A percentile compares a stretch with the other conserved stretches of the same genome.
These are phyloP conservation scores for Sinella curviseta DNA, from an alignment of 1,140 invertebrate genomes.

Conservation along the genomic window DNA sequence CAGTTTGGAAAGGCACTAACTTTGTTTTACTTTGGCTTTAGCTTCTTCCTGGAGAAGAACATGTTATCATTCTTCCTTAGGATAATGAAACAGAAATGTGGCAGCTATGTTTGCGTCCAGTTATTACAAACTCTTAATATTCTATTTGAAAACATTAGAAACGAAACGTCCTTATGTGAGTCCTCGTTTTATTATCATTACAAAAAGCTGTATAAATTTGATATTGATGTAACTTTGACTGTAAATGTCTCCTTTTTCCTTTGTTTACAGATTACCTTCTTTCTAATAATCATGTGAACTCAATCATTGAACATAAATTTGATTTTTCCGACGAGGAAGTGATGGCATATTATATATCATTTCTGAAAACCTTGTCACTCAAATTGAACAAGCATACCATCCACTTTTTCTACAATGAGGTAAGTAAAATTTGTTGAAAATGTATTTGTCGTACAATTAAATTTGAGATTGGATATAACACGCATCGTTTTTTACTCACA, in stretches of 20 bases:
- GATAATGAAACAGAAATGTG: constrained; percentile 97
- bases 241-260: too few species aligned
- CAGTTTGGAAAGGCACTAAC: too few species aligned
- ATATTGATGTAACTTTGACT: constrained; percentile 22
- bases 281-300: constrained; percentile 99
- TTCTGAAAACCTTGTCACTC: constrained; percentile 94
- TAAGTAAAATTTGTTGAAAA: constrained; percentile 55
- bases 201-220: constrained; percentile 23
- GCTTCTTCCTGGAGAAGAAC: constrained; percentile 98
- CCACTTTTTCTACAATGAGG: constrained; percentile 99
- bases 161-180: constrained; percentile 98
- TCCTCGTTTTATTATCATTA: constrained; percentile 53
- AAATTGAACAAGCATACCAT: constrained; percentile 99
- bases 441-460: constrained; percentile 21
- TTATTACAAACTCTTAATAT: constrained; percentile 97
- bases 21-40: constrained; percentile 59
- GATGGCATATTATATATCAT: constrained; percentile 99
- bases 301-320: constrained; percentile 99
- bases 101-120: constrained; percentile 96
- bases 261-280: constrained; percentile 90
- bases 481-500: constrained; percentile 59
- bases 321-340: constrained; percentile 99
- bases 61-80: constrained; percentile 97
- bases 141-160: constrained; percentile 97
- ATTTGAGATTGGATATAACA: neutral